Evolutionary conservation across 2,113 vertebrate genomes (phyloP).

Genomic region (Tonatia bakeri): DNA sequence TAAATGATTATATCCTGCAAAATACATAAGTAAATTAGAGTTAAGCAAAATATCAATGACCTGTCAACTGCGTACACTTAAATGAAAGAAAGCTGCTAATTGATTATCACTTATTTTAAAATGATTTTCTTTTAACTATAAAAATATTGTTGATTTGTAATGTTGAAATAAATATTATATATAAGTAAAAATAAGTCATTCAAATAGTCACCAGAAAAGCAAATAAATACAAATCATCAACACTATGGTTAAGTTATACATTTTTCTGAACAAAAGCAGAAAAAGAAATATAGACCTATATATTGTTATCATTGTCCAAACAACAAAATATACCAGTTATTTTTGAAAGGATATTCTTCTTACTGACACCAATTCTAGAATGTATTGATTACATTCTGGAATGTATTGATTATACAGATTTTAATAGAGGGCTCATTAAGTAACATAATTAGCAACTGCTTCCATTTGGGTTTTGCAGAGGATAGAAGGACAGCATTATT

Average conservation of each 20-base stretch:
- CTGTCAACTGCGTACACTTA: background rate
- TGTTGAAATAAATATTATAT: background rate
- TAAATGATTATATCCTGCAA: background rate
- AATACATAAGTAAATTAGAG: background rate
- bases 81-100: background rate
- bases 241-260: background rate
- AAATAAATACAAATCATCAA: background rate
- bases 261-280: background rate
- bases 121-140: background rate
- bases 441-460: background rate
- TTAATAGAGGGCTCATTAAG: background rate
- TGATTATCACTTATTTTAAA: background rate
- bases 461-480: background rate
- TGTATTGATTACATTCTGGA: background rate
- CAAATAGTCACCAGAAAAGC: background rate
- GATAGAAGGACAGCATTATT: background rate
- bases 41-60: background rate
- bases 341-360: background rate
- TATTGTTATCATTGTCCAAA: background rate
- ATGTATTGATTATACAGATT: background rate
- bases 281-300: background rate
- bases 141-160: background rate
- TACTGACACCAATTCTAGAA: background rate
- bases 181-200: background rate
- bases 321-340: background rate